Evolutionary conservation across 2,797 vertebrate species (phyloP).

Genomic region (Danio tinwini): DNA sequence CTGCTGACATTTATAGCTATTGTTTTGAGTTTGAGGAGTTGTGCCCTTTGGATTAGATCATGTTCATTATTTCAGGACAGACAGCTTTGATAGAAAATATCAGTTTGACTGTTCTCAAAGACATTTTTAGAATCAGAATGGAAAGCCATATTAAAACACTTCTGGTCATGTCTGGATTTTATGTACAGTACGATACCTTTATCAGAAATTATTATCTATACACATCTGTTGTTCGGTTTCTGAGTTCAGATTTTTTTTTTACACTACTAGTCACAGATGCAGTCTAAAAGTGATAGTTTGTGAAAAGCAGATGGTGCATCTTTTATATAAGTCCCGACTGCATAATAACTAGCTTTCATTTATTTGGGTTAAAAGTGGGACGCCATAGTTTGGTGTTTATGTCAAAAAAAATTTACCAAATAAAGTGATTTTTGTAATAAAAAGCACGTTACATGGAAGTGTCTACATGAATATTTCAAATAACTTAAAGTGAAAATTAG

Average conservation of each 20-base stretch:
- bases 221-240: neutral
- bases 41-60: constrained; percentile 25
- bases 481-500: no score
- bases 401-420: no score
- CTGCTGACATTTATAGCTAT: constrained; percentile 9
- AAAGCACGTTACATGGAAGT: no score
- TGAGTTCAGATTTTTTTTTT: neutral
- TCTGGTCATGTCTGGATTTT: neutral
- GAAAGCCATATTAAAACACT: neutral
- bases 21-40: constrained; percentile 14
- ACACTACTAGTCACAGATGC: neutral
- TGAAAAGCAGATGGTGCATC: neutral
- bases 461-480: no score
- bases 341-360: neutral
- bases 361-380: neutral
- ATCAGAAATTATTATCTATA: no score
- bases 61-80: neutral
- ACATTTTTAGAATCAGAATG: neutral
- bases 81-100: constrained; percentile 13
- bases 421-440: no score
- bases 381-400: no score
- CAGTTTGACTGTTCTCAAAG: constrained; percentile 7
- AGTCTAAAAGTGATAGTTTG: neutral
- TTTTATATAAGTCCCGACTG: neutral
- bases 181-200: neutral